Evolutionary conservation across 1,140 invertebrate genomes (phyloP).

Genomic region (Drosophila mayri): DNA sequence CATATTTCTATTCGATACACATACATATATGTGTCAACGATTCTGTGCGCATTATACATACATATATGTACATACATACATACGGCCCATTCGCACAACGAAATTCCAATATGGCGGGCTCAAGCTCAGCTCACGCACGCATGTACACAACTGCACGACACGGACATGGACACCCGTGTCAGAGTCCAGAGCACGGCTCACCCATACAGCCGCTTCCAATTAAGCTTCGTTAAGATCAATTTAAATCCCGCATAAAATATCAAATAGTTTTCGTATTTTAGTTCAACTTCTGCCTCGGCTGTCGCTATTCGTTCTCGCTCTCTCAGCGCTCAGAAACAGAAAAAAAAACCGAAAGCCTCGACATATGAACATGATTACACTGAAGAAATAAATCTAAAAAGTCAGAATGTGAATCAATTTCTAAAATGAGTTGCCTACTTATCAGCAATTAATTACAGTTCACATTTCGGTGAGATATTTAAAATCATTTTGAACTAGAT

Average conservation of each 20-base stretch:
- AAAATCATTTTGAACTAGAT: not conserved
- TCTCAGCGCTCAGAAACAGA: slow-evolving; percentile 36
- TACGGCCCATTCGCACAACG: slow-evolving; percentile 44
- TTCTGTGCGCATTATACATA: not conserved
- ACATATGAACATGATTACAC: slow-evolving; percentile 25
- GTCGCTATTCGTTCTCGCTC: slow-evolving; percentile 59
- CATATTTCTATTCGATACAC: not conserved
- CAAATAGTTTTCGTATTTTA: slow-evolving; percentile 84
- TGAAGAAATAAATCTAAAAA: not conserved
- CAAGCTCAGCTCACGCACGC: slow-evolving; percentile 32
- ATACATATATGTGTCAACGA: slow-evolving; percentile 21
- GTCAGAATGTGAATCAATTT: not conserved
- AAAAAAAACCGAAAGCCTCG: slow-evolving; percentile 28
- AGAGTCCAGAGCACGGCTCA: slow-evolving; percentile 71
- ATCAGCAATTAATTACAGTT: not conserved
- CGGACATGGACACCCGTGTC: slow-evolving; percentile 36
- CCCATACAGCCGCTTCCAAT: slow-evolving; percentile 76
- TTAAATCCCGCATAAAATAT: slow-evolving; percentile 85
- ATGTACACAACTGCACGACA: slow-evolving; percentile 10
- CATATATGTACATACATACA: too few species aligned
- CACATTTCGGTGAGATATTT: not conserved
- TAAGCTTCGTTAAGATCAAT: slow-evolving; percentile 85
- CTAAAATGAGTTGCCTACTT: not conserved
- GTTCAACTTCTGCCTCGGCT: slow-evolving; percentile 63
- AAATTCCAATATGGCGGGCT: slow-evolving; percentile 78